These are phyloP conservation scores for Catharus ustulatus DNA, from an alignment of 2,797 vertebrate genomes.

Conservation along the genomic window DNA sequence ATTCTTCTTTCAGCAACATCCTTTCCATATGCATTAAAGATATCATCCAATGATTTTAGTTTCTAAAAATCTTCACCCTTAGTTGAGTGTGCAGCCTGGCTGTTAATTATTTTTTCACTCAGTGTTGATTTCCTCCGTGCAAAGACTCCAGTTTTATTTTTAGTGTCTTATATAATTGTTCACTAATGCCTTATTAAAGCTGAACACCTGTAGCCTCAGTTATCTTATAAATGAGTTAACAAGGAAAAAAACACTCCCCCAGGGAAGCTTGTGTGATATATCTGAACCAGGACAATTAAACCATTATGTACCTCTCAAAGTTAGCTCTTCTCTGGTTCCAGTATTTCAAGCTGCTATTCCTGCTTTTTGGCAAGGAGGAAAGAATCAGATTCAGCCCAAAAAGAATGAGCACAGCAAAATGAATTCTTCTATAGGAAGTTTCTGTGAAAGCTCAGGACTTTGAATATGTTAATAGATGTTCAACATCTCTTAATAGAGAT, in stretches of 20 bases:
- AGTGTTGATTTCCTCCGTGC: background rate
- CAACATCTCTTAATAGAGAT: background rate
- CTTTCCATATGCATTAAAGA: background rate
- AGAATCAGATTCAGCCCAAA: background rate
- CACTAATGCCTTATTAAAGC: constrained; percentile 55
- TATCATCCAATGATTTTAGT: background rate
- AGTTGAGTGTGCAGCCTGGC: background rate
- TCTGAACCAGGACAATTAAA: constrained; percentile 30
- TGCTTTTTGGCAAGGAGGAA: background rate
- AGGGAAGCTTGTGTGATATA: constrained; percentile 14
- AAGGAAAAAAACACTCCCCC: background rate
- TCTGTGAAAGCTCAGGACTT: background rate
- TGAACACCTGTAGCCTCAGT: constrained; percentile 57
- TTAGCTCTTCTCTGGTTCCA: background rate
- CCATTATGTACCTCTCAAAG: background rate
- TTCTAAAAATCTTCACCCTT: background rate
- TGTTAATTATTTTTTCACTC: background rate
- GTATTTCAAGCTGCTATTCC: background rate
- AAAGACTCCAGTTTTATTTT: constrained; percentile 30
- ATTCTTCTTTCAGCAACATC: background rate
- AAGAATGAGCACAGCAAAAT: background rate
- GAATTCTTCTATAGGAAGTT: background rate
- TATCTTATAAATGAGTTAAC: constrained; percentile 49
- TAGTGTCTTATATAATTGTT: constrained; percentile 42
- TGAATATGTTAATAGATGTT: background rate